phyloP scores from a whole-genome alignment of 2,888 invertebrate genomes.

The Chymomyza procnemis region DNA sequence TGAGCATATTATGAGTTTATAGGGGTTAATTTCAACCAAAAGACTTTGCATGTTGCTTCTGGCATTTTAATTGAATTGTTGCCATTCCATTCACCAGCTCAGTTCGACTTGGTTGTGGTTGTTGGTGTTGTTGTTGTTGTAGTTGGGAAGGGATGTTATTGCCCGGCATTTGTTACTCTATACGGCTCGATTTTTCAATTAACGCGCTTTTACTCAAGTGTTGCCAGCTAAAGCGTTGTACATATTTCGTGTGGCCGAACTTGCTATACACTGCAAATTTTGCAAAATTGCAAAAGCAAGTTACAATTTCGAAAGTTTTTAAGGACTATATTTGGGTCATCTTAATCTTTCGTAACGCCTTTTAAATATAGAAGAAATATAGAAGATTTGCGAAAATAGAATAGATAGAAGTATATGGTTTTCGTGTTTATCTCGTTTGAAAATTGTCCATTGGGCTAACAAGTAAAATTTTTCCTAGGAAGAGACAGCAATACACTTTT shows the following conservation, averaged over 20 bases:
- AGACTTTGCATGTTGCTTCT: conserved; percentile 60
- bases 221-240: background rate
- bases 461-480: too few species aligned
- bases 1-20: conserved; percentile 71
- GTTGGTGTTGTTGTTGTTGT: conserved; percentile 13
- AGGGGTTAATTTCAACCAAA: conserved; percentile 69
- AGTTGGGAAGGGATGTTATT: conserved; percentile 10
- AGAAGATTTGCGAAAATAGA: too few species aligned
- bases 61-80: conserved; percentile 73
- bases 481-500: too few species aligned
- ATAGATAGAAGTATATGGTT: too few species aligned
- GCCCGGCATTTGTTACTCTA: conserved; percentile 52
- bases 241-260: background rate
- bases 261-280: background rate
- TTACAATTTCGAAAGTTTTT: background rate
- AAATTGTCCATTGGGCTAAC: too few species aligned
- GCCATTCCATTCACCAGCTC: conserved; percentile 43
- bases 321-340: too few species aligned
- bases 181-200: conserved; percentile 55
- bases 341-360: too few species aligned
- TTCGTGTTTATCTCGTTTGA: too few species aligned
- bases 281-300: background rate
- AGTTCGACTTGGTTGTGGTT: conserved; percentile 6
- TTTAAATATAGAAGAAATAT: too few species aligned
- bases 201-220: conserved; percentile 45